These are phyloP conservation scores for Dyspetes luteomarginatus DNA, from an alignment of 2,888 invertebrate species.

Conservation along the genomic window DNA sequence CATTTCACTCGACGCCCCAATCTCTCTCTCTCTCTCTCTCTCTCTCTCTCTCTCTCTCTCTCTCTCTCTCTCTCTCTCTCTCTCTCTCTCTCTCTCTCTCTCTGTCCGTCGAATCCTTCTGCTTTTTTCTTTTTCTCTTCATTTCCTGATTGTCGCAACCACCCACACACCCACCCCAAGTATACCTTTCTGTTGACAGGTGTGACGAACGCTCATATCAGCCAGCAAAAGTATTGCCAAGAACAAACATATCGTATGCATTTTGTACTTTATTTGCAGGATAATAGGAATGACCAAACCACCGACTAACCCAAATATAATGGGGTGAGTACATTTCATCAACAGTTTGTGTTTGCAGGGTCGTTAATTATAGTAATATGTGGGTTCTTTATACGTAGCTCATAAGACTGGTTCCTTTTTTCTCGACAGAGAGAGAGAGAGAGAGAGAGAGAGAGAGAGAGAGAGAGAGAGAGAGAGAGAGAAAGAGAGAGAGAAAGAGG, in stretches of 20 bases:
- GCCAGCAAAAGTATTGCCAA: too few species aligned
- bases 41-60: background rate
- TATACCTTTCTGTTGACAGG: background rate
- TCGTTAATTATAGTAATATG: background rate
- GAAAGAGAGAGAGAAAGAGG: too few species aligned
- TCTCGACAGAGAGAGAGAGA: background rate
- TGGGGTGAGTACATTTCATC: too few species aligned
- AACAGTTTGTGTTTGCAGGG: too few species aligned
- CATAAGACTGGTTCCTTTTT: too few species aligned
- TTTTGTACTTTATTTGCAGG: constrained; percentile 16
- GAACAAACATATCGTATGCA: too few species aligned
- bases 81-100: constrained; percentile 24
- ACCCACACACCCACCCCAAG: constrained; percentile 15
- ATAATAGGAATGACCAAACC: background rate
- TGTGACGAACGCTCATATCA: constrained; percentile 14
- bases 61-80: constrained; percentile 51
- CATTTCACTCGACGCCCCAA: constrained; percentile 51
- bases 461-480: too few species aligned
- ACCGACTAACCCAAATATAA: background rate
- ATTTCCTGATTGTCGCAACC: constrained; percentile 29
- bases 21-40: constrained; percentile 32
- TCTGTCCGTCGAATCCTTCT: constrained; percentile 1
- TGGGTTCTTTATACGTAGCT: too few species aligned
- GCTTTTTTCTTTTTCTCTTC: constrained; percentile 11
- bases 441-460: too few species aligned